Evolutionary conservation across 2,888 invertebrate species (phyloP), one percentile per base, ranked within the genome.

Genomic region (Platypus cylindrus): DNA sequence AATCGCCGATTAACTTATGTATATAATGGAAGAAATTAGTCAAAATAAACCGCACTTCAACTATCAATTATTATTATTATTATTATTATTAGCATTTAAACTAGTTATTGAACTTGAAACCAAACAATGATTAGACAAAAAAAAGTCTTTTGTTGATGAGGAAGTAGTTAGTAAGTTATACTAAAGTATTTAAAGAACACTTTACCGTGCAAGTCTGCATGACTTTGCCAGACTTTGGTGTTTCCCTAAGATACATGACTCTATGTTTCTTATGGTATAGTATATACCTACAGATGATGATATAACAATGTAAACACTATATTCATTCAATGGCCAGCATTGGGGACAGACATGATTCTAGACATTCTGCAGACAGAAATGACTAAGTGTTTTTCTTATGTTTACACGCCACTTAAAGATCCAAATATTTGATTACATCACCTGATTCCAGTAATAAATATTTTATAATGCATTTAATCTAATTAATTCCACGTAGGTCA

Each of bases 231-330:
- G 45, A 55, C 50, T 58, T 58, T 54, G 49, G 48, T 55, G 54
- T 55, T 57, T 59, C 59, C 55, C 54, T 59, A 40, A 41, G 55
- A 56, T 55, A 57, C 58, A 59, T 59, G 59, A 61, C 49, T 55
- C 25, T 57, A 53, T 55, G 36, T 32, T 44, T 41, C 38, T 36
- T 41, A 36, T 44, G 53, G n/a, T n/a, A n/a, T n/a, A n/a, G n/a
- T n/a, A n/a, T n/a, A n/a, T n/a, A n/a, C n/a, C n/a, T n/a, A n/a
- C n/a, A n/a, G n/a, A n/a, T n/a, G 55, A 53, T 55, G 56, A 55
- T 55, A 56, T 50, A 56, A 58, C 56, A 58, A 55, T 54, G 50
- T 55, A 55, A 57, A 55, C 52, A 57, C 52, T 55, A 56, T n/a
- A n/a, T 55, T 55, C 59, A 57, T 58, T 55, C 55, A 55, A 50